Conservation (phyloP, 2,113 vertebrate species). For the Eira barbara region DNA sequence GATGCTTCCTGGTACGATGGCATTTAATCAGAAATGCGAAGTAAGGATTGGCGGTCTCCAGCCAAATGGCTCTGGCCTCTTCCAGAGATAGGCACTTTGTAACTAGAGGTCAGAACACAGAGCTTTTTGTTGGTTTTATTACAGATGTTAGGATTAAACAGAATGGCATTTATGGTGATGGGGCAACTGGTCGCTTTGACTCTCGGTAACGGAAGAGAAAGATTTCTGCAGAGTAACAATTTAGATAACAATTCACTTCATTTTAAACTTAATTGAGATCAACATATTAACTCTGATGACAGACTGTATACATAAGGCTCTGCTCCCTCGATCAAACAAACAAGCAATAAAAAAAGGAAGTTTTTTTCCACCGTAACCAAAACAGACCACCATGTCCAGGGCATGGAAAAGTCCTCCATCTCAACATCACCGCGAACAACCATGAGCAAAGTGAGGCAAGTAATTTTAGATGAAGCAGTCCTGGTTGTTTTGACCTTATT, state of each 20-base stretch:
- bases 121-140: neutral
- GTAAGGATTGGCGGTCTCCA: neutral
- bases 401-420: neutral
- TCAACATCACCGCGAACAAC: neutral
- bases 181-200: neutral
- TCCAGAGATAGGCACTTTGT: neutral
- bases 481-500: neutral
- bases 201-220: neutral
- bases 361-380: neutral
- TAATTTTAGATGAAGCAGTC: neutral
- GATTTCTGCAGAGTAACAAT: constrained; percentile 8
- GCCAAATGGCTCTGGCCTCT: neutral
- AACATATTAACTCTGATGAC: neutral
- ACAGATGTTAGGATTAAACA: constrained; percentile 3
- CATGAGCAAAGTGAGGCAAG: neutral
- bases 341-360: neutral
- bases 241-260: neutral
- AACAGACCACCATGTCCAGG: neutral
- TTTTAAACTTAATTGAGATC: neutral
- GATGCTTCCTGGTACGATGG: neutral
- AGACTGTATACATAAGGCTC: neutral
- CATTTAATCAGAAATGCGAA: neutral
- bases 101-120: neutral
- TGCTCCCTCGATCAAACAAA: neutral
- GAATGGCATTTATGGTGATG: neutral